These are phyloP conservation scores for Dolichotis patagonum DNA, from an alignment of 2,113 vertebrate species.

Conservation along the genomic window DNA sequence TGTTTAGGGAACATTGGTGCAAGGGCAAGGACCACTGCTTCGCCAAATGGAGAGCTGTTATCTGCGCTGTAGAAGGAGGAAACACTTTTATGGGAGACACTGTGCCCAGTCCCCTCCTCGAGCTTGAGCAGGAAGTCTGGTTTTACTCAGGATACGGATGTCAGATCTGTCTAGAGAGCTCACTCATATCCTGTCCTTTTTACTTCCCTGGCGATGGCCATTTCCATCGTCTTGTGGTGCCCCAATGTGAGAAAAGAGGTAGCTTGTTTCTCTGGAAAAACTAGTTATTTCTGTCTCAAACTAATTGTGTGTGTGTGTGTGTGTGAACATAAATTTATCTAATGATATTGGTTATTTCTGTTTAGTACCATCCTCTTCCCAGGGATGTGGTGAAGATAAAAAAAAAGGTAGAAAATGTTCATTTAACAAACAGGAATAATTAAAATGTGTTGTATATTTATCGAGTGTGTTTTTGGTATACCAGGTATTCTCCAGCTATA, in stretches of 20 bases:
- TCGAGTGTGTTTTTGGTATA: neutral
- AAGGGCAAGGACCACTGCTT: neutral
- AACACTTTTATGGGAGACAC: neutral
- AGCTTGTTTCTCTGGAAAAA: constrained; percentile 24
- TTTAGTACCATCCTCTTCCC: neutral
- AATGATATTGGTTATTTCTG: neutral
- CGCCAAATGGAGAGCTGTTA: constrained; percentile 23
- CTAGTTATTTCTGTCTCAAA: neutral
- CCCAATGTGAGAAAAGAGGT: neutral
- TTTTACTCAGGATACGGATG: constrained; percentile 68
- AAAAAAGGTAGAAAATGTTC: constrained; percentile 8
- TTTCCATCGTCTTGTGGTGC: constrained; percentile 13
- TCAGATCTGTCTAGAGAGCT: constrained; percentile 46
- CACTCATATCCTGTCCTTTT: neutral
- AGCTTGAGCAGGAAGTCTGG: constrained; percentile 69
- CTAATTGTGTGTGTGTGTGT: neutral
- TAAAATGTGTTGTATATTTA: constrained; percentile 20
- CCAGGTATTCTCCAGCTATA: constrained; percentile 45
- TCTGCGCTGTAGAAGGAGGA: neutral
- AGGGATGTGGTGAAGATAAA: neutral
- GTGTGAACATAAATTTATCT: neutral
- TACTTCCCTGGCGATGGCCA: neutral
- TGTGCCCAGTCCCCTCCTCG: neutral
- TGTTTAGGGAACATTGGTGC: neutral
- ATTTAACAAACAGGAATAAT: constrained; percentile 12